Conservation (phyloP, 2,797 vertebrate genomes). For the Antennarius maculatus region DNA sequence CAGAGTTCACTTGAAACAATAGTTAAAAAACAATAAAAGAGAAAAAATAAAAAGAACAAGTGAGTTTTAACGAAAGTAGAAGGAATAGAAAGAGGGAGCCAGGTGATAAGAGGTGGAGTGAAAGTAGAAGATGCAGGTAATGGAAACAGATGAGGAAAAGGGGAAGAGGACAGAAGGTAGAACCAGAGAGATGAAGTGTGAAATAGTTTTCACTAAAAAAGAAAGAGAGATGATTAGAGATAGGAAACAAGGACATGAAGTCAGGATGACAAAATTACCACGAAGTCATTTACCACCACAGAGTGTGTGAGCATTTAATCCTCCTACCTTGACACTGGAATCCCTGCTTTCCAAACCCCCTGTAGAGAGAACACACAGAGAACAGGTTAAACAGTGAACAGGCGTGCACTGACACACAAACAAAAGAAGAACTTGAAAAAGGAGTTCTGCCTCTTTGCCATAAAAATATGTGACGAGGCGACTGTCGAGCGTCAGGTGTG, state of each 20-base stretch:
- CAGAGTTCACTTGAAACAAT: background rate
- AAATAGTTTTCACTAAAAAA: background rate
- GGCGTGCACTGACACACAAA: slow-evolving; percentile 4
- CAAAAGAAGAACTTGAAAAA: background rate
- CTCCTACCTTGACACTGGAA: slow-evolving; percentile 98
- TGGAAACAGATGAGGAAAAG: background rate
- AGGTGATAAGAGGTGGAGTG: background rate
- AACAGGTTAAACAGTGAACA: slow-evolving; percentile 38
- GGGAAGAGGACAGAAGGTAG: background rate
- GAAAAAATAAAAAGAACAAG: too few relatives aligned
- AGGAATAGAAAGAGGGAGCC: background rate
- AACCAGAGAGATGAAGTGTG: background rate
- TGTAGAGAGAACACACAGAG: slow-evolving; percentile 70
- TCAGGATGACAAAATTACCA: background rate
- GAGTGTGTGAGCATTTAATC: slow-evolving; percentile 10
- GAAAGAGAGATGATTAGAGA: background rate
- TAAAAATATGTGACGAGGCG: slow-evolving; percentile 14
- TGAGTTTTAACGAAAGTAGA: too few relatives aligned
- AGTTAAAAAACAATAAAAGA: too few relatives aligned
- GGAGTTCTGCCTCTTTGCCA: slow-evolving; percentile 14
- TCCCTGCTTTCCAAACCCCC: slow-evolving; percentile 98
- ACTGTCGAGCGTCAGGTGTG: slow-evolving; percentile 21
- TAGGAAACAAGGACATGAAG: background rate
- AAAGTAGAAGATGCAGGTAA: background rate
- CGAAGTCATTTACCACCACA: background rate